Conservation (phyloP, 2,113 vertebrate species). For the Lucifuga dentata region DNA sequence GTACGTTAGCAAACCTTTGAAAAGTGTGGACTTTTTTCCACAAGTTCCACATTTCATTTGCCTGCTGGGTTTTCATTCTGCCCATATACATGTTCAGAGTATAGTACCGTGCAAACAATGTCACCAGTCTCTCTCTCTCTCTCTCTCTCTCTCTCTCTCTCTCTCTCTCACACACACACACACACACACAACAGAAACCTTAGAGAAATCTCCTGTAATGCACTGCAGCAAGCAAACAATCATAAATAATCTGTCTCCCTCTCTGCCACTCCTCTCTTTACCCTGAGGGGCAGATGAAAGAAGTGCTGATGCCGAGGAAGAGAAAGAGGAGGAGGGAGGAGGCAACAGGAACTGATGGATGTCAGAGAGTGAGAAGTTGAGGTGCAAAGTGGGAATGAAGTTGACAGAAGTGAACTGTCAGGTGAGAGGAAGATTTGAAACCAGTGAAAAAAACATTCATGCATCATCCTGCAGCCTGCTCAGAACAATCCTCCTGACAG, state of each 20-base stretch:
- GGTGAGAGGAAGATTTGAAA: constrained; percentile 11
- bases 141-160: too few relatives aligned
- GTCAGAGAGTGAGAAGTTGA: constrained; percentile 24
- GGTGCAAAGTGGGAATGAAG: constrained; percentile 30
- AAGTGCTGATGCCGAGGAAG: constrained; percentile 29
- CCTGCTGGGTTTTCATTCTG: background rate
- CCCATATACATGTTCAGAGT: too few relatives aligned
- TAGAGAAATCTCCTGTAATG: constrained; percentile 18
- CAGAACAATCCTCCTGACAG: too few relatives aligned
- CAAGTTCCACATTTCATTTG: too few relatives aligned
- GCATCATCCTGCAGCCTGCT: too few relatives aligned
- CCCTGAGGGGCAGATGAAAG: constrained; percentile 46
- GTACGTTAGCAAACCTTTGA: background rate
- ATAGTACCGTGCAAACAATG: background rate
- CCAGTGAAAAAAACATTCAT: too few relatives aligned
- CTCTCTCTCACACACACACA: constrained; percentile 11
- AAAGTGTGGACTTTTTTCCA: constrained; percentile 1
- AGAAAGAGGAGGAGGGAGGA: background rate
- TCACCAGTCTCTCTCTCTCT: too few relatives aligned
- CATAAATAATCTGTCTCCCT: constrained; percentile 45
- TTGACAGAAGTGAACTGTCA: constrained; percentile 38
- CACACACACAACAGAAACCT: constrained; percentile 15
- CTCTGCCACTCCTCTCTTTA: constrained; percentile 13
- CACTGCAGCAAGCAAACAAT: background rate
- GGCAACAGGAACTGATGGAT: constrained; percentile 17